Evolutionary conservation across 2,888 invertebrate genomes (phyloP).

Genomic region (Idaea straminata): DNA sequence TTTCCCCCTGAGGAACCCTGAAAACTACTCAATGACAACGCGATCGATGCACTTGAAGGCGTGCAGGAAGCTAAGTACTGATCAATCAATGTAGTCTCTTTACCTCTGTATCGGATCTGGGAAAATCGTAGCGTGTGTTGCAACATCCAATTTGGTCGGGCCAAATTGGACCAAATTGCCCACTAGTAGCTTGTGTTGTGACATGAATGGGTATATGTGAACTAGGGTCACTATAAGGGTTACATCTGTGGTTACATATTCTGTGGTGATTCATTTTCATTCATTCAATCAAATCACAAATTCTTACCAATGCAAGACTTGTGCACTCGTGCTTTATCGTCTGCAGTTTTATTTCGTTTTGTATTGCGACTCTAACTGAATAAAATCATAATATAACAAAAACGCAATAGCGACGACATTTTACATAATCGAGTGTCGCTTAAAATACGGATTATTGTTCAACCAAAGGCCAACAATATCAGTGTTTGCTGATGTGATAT

Average conservation of each 20-base stretch:
- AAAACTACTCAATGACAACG: too few relatives aligned
- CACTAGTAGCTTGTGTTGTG: too few relatives aligned
- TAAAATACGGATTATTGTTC: not conserved
- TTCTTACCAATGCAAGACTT: not conserved
- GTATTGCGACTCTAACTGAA: not conserved
- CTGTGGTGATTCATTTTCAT: constrained; percentile 5
- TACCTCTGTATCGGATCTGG: too few relatives aligned
- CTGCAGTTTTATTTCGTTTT: not conserved
- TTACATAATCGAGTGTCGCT: not conserved
- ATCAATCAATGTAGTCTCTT: too few relatives aligned
- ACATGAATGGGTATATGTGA: too few relatives aligned
- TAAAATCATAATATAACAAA: not conserved
- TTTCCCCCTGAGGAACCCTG: too few relatives aligned
- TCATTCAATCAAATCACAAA: constrained; percentile 10
- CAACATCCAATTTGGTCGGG: too few relatives aligned
- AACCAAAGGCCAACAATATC: constrained; percentile 33
- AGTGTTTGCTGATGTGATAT: constrained; percentile 73
- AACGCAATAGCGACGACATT: not conserved
- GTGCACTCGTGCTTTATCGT: not conserved
- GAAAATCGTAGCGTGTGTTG: too few relatives aligned
- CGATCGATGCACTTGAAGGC: too few relatives aligned
- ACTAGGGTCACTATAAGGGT: too few relatives aligned
- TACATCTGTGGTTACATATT: not conserved
- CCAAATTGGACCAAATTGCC: too few relatives aligned
- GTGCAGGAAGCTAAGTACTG: too few relatives aligned